Evolutionary conservation across 2,113 vertebrate genomes (phyloP).

Genomic region (Podiceps cristatus): DNA sequence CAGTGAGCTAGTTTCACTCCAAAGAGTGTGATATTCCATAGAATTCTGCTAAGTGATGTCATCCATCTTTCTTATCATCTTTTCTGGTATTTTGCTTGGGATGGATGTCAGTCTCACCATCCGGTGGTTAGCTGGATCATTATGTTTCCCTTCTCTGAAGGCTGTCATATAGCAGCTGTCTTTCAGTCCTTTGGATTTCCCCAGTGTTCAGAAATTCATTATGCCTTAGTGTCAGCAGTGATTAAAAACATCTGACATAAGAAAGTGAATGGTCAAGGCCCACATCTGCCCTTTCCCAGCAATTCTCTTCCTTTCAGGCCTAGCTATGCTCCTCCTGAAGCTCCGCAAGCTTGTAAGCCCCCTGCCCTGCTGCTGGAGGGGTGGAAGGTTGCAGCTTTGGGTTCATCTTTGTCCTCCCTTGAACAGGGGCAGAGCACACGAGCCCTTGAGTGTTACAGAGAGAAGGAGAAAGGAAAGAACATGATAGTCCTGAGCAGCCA

Average conservation of each 20-base stretch:
- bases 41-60: not conserved
- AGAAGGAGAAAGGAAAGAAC: not conserved
- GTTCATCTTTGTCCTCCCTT: not conserved
- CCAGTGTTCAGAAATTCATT: not conserved
- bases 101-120: not conserved
- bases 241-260: not conserved
- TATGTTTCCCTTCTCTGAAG: not conserved
- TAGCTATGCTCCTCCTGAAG: not conserved
- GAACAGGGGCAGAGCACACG: fast-evolving
- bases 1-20: not conserved
- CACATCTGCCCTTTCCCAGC: not conserved
- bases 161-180: not conserved
- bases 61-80: not conserved
- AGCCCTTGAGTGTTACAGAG: not conserved
- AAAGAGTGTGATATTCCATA: not conserved
- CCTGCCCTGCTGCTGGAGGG: not conserved
- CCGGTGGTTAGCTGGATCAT: not conserved
- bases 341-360: not conserved
- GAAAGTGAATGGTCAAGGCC: not conserved
- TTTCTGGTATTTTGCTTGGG: not conserved
- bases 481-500: not conserved
- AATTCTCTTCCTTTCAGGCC: not conserved
- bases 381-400: not conserved
- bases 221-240: not conserved
- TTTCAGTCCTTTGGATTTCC: not conserved